Evolutionary conservation across 92 coral and sea anemone genomes (phyloP).

Genomic region (Isaurus tuberculatus): DNA sequence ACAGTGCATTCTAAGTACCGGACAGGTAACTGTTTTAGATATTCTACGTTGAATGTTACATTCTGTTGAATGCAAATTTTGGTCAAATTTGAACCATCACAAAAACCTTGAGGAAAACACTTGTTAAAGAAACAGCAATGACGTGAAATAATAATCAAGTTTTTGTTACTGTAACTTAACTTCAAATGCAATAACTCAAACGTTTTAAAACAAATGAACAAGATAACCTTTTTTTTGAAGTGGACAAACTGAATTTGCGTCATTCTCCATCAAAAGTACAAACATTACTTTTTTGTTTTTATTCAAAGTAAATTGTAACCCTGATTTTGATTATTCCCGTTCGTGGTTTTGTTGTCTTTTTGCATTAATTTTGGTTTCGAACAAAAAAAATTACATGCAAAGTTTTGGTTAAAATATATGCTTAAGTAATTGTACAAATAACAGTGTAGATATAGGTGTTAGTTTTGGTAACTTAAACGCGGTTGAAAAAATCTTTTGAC

Average conservation of each 20-base stretch:
- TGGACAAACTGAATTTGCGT: neutral
- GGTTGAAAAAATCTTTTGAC: too few relatives aligned
- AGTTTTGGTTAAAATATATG: neutral
- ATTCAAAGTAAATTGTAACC: neutral
- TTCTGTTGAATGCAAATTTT: neutral
- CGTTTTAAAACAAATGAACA: neutral
- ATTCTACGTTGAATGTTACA: too few relatives aligned
- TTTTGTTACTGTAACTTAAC: neutral
- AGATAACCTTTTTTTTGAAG: neutral
- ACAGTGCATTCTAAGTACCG: neutral
- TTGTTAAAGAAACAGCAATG: neutral
- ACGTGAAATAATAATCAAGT: neutral
- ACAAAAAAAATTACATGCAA: neutral
- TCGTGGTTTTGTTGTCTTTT: neutral
- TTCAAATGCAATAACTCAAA: neutral
- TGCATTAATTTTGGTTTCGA: neutral
- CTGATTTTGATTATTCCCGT: neutral
- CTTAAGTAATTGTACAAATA: neutral
- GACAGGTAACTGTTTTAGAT: neutral
- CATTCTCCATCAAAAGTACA: neutral
- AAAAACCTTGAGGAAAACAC: neutral
- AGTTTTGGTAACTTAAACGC: neutral
- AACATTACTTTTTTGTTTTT: neutral
- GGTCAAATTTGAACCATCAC: neutral
- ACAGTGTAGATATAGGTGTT: neutral